phyloP scores from a whole-genome alignment of 2,113 vertebrate species.

The Entosphenus tridentatus region DNA sequence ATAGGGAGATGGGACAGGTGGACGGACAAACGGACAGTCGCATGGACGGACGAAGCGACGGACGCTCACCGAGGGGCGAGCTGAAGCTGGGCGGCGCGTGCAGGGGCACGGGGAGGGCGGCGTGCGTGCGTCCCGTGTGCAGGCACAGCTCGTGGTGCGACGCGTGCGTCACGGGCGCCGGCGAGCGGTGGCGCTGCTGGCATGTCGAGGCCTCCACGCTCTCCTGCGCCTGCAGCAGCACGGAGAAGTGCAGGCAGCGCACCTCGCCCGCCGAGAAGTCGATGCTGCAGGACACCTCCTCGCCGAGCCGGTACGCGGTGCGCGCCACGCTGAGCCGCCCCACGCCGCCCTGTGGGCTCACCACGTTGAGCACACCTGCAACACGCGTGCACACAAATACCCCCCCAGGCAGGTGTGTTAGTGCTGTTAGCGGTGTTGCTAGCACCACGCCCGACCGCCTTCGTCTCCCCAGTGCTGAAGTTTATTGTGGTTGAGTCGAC shows the following conservation, averaged over 20 bases:
- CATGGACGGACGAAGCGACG: too few relatives aligned
- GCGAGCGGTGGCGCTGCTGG: slow-evolving; percentile 33
- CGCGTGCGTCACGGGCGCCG: slow-evolving; percentile 36
- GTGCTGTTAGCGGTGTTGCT: too few relatives aligned
- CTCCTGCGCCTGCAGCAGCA: slow-evolving; percentile 81
- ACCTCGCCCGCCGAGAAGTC: slow-evolving; percentile 79
- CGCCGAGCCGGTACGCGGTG: slow-evolving; percentile 69
- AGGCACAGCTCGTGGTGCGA: slow-evolving; percentile 81
- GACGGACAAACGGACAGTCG: too few relatives aligned
- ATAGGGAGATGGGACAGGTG: too few relatives aligned
- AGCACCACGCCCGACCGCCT: too few relatives aligned
- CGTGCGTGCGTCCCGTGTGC: slow-evolving; percentile 68
- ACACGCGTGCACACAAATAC: too few relatives aligned
- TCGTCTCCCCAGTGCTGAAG: too few relatives aligned
- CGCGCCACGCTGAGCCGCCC: slow-evolving; percentile 93
- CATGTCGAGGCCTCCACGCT: slow-evolving; percentile 34
- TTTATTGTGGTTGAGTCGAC: too few relatives aligned
- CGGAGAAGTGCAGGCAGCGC: slow-evolving; percentile 65
- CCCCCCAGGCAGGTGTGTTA: too few relatives aligned
- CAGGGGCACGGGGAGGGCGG: slow-evolving; percentile 69
- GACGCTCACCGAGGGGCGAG: too few relatives aligned
- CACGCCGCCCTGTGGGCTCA: slow-evolving; percentile 65
- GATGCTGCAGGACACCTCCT: slow-evolving; percentile 75
- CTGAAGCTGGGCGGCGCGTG: slow-evolving; percentile 69
- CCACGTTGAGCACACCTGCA: slow-evolving; percentile 79